Base-by-base conservation (phyloP, 92 coral and sea anemone species). In the Zoanthus solanderi region DNA sequence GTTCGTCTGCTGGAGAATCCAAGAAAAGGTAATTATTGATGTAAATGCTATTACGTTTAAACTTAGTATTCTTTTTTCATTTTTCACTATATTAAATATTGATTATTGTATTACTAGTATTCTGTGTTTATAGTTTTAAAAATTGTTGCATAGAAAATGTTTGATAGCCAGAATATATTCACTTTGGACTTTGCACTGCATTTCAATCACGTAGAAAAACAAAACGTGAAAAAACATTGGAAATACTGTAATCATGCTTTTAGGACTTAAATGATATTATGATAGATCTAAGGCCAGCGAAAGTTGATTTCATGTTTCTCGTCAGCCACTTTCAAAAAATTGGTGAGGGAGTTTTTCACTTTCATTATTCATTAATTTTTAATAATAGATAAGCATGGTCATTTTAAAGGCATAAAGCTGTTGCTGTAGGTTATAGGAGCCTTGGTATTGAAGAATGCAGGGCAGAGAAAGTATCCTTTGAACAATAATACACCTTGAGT, bases 361-460 rank as follows among this genome's bases (percentile, higher is more conserved):
- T 72, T 72, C 47, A 72, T 37, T 72, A 34, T 72, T 29, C 77
- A 23, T 23, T 23, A 23, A 23, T 23, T 23, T 23, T 23, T 23
- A 72, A 30, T 71, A 71, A 30, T 32, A 72, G 4, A 72, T 44
- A 72, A 72, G 77, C 47, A 72, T 72, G 77, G 53, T 72, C 16
- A 72, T 11, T 72, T 7, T 42, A 46, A 72, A 72, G 77, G 77
- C 77, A 72, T 37, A 72, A 72, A 72, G 45, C 77, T 72, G 53
- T 72, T 72, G 77, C 9, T 72, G 77, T 46, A 72, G 77, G n/a
- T 72, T 37, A 37, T 15, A 71, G 76, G 47, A 71, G 17, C 76
- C 76, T 71, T 71, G 76, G 76, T 31, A 71, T 71, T 31, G 76
- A 71, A 30, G 76, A 71, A 71, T 32, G 31, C 76, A 71, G 76